phyloP scores from a whole-genome alignment of 2,113 vertebrate genomes.

The Vulpes vulpes region DNA sequence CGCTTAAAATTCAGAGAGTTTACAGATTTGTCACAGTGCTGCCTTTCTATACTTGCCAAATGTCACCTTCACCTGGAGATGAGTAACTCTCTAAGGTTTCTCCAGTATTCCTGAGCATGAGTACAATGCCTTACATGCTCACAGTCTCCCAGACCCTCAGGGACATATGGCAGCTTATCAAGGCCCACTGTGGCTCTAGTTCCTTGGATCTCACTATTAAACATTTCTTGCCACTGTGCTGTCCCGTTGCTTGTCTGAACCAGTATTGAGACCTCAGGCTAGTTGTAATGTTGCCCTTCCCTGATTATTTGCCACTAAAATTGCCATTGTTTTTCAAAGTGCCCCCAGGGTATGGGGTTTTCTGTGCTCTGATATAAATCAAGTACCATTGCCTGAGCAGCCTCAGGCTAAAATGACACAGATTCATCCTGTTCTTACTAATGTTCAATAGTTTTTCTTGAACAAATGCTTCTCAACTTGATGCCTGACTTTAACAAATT shows the following conservation, averaged over 20 bases:
- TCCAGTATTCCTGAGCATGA: neutral
- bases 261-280: neutral
- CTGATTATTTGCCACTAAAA: slow-evolving; percentile 30
- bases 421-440: neutral
- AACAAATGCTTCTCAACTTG: slow-evolving; percentile 45
- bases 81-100: neutral
- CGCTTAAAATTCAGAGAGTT: slow-evolving; percentile 21
- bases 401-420: neutral
- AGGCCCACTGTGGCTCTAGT: neutral
- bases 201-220: neutral
- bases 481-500: neutral
- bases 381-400: neutral
- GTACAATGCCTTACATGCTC: neutral
- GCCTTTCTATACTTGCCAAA: neutral
- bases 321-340: slow-evolving; percentile 47
- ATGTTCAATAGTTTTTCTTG: neutral
- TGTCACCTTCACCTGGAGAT: neutral
- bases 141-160: neutral
- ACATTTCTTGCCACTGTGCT: neutral
- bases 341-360: neutral
- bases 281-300: neutral
- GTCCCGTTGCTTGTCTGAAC: neutral
- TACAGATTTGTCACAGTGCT: neutral
- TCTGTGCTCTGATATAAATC: slow-evolving; percentile 39
- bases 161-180: neutral